These are phyloP conservation scores for Athene cunicularia DNA, from an alignment of 2,113 vertebrate species.

Conservation along the genomic window DNA sequence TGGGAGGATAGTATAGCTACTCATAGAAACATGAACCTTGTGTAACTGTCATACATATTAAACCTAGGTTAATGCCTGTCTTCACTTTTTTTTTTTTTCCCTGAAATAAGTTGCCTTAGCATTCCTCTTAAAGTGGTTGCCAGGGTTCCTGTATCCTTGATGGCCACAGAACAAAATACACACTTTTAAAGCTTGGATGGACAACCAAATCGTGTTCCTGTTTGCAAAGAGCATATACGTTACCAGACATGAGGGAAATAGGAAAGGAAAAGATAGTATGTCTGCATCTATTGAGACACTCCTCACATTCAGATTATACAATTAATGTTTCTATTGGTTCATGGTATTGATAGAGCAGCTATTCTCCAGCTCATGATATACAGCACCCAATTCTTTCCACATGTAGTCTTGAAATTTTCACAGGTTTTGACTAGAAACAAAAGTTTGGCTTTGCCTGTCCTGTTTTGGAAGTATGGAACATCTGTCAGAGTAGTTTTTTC, in stretches of 20 bases:
- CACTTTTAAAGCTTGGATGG: not conserved
- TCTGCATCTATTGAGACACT: not conserved
- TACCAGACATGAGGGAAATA: not conserved
- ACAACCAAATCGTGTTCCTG: not conserved
- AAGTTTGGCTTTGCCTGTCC: not conserved
- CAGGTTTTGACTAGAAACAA: not conserved
- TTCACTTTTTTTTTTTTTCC: not conserved
- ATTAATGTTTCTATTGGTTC: not conserved
- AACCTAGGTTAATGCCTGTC: not conserved
- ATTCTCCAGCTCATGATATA: not conserved
- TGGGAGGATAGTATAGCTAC: not conserved
- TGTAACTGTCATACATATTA: not conserved
- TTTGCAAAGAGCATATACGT: not conserved
- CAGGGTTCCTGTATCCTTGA: not conserved
- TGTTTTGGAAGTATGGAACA: not conserved
- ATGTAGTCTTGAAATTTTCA: accelerated
- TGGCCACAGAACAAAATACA: not conserved
- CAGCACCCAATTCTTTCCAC: not conserved
- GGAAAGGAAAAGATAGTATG: not conserved
- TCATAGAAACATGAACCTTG: not conserved
- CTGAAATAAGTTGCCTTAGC: not conserved
- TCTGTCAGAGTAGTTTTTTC: not conserved
- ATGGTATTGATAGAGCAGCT: not conserved
- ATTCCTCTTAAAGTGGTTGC: not conserved
- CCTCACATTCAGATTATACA: not conserved